Evolutionary conservation across 2,113 vertebrate genomes (phyloP).

Genomic region (Crypturellus undulatus): DNA sequence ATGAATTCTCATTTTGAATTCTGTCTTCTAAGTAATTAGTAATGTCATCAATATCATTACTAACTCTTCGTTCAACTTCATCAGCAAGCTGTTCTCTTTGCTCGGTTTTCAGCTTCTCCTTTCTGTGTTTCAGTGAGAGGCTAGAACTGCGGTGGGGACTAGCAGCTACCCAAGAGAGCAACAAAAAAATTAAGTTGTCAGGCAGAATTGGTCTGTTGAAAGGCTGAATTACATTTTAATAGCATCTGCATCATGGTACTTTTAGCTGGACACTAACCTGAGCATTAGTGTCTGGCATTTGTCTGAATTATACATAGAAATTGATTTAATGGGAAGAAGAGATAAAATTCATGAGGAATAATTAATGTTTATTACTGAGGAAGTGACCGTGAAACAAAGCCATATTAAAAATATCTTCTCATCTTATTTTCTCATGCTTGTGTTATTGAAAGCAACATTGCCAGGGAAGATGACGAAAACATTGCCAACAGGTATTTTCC

Average conservation of each 20-base stretch:
- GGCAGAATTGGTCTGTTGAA: conserved; percentile 18
- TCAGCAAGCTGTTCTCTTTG: conserved; percentile 47
- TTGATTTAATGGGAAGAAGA: not conserved
- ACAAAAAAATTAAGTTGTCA: conserved; percentile 52
- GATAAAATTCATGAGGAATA: not conserved
- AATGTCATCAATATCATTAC: conserved; percentile 71
- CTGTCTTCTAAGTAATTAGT: conserved; percentile 72
- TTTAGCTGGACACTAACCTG: conserved; percentile 11
- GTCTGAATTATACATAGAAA: not conserved
- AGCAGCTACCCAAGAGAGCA: conserved; percentile 6
- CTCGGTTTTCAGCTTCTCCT: conserved; percentile 57
- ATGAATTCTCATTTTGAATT: conserved; percentile 73
- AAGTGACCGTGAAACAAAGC: not conserved
- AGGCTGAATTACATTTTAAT: conserved; percentile 35
- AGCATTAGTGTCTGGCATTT: not conserved
- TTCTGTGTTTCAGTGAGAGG: conserved; percentile 18
- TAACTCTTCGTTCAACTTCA: conserved; percentile 64
- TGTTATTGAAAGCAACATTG: not conserved
- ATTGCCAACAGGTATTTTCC: not conserved
- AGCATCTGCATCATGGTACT: not conserved
- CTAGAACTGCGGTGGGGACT: not conserved
- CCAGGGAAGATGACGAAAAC: not conserved
- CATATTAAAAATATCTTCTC: not conserved
- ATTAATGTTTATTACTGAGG: not conserved
- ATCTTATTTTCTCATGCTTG: not conserved